phyloP scores from a whole-genome alignment of 2,797 vertebrate species.

The Chrysocyon brachyurus region DNA sequence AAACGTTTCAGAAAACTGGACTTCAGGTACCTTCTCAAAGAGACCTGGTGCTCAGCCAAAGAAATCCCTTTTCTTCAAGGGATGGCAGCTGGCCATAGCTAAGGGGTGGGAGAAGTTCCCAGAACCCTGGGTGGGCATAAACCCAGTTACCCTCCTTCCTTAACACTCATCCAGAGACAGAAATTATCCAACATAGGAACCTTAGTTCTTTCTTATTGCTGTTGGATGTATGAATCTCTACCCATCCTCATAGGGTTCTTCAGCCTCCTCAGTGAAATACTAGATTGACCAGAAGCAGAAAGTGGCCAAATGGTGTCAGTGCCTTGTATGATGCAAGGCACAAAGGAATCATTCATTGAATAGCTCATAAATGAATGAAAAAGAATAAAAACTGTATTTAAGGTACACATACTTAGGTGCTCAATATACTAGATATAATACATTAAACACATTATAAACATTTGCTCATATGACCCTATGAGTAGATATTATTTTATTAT shows the following conservation, averaged over 20 bases:
- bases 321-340: background rate
- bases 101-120: background rate
- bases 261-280: background rate
- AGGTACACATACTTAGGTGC: background rate
- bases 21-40: background rate
- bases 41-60: background rate
- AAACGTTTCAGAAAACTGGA: background rate
- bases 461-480: background rate
- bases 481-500: background rate
- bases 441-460: background rate
- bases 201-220: background rate
- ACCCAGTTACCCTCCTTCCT: background rate
- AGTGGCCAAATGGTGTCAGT: background rate
- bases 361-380: background rate
- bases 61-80: background rate
- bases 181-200: background rate
- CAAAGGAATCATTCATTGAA: background rate
- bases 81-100: accelerated
- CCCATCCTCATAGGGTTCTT: background rate
- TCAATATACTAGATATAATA: background rate
- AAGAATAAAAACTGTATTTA: background rate
- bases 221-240: background rate
- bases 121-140: background rate
- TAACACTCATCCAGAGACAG: background rate
- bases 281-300: background rate